A percentile compares a stretch with the other conserved stretches of the same genome.
These are phyloP conservation scores for Heteromormyrus szaboi DNA, from an alignment of 2,797 vertebrate genomes.

Conservation along the genomic window DNA sequence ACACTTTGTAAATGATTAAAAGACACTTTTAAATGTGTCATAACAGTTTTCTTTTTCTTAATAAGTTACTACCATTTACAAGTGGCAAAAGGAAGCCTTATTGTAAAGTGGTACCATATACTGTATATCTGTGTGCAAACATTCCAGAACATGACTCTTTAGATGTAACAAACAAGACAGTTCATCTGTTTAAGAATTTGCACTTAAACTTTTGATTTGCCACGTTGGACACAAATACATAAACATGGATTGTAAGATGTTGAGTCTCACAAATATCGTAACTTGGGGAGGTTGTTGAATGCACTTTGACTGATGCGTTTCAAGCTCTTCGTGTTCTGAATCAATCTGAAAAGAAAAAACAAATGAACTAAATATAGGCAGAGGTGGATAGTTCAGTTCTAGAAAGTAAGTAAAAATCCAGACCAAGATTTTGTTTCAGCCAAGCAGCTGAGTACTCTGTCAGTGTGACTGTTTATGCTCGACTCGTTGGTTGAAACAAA, in stretches of 20 bases:
- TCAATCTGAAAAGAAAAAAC: constrained; percentile 58
- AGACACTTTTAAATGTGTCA: neutral
- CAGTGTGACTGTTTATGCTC: neutral
- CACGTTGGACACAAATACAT: neutral
- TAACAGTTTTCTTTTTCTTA: neutral
- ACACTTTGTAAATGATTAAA: neutral
- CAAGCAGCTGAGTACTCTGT: neutral
- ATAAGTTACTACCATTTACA: neutral
- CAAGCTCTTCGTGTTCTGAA: constrained; percentile 75
- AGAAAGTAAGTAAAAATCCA: neutral
- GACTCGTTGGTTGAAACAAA: neutral
- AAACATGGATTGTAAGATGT: neutral
- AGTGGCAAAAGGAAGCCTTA: neutral
- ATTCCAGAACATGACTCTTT: neutral
- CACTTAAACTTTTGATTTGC: neutral
- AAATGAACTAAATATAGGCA: neutral
- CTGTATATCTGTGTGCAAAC: neutral
- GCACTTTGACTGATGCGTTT: constrained; percentile 60
- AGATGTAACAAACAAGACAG: neutral
- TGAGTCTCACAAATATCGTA: constrained; percentile 55
- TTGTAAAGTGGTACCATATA: neutral
- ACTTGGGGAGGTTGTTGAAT: constrained; percentile 72
- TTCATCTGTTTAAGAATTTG: neutral
- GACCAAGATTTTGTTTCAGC: neutral
- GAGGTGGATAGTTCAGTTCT: neutral